Conservation (phyloP, 37 sponge, comb jelly and placozoan genomes). For the Cladorhizidae sp. region DNA sequence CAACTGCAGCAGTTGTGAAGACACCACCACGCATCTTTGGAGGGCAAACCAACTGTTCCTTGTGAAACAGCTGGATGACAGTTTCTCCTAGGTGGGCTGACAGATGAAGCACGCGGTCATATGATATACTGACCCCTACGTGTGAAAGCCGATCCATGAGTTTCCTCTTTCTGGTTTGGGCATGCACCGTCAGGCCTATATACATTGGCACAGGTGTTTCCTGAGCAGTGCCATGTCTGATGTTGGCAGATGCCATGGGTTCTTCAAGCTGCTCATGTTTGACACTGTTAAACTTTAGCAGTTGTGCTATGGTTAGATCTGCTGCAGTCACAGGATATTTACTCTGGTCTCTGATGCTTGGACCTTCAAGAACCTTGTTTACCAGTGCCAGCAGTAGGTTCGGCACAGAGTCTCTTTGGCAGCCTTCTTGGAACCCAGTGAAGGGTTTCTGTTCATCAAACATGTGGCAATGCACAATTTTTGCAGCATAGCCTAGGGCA, state of each 20-base stretch:
- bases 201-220: too few relatives aligned
- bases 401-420: too few relatives aligned
- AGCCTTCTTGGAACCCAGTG: too few relatives aligned
- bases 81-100: slow-evolving; percentile 23
- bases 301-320: too few relatives aligned
- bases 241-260: neutral
- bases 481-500: neutral
- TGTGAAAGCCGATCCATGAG: neutral
- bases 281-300: neutral
- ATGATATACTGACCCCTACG: too few relatives aligned
- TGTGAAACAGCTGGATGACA: too few relatives aligned
- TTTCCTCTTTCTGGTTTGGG: too few relatives aligned
- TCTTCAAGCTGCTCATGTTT: neutral
- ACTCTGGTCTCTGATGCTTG: neutral
- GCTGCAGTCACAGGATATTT: neutral
- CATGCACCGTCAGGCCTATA: too few relatives aligned
- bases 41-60: too few relatives aligned
- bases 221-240: neutral
- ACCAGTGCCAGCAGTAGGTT: neutral
- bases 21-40: too few relatives aligned
- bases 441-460: too few relatives aligned
- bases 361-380: too few relatives aligned
- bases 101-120: slow-evolving; percentile 25
- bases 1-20: slow-evolving; percentile 34
- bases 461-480: neutral